Percentiles rank a stretch among this genome's conserved stretches.
Conservation (phyloP, 2,888 invertebrate species). For the Agrilus cyanescens region DNA sequence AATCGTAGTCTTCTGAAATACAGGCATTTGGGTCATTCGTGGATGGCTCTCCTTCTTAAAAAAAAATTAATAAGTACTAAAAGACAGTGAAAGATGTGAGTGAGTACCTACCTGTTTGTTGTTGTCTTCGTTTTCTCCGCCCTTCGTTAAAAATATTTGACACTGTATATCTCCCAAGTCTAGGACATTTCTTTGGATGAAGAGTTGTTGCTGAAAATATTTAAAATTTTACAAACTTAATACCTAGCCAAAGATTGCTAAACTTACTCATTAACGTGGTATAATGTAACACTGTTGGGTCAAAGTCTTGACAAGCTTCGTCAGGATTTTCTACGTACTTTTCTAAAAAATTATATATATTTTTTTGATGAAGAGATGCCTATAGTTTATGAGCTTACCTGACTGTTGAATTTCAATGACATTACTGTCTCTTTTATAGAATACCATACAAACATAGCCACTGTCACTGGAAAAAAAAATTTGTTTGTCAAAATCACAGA, state of each 20-base stretch:
- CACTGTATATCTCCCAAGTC: conserved; percentile 54
- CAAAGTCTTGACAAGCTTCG: conserved; percentile 51
- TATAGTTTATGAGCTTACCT: conserved; percentile 24
- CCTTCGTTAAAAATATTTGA: conserved; percentile 18
- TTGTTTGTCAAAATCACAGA: too few species aligned
- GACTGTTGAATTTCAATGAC: conserved; percentile 65
- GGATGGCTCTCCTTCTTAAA: conserved; percentile 5
- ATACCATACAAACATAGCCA: conserved; percentile 66
- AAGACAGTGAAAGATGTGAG: neutral
- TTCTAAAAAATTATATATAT: conserved; percentile 19
- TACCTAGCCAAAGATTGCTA: conserved; percentile 4
- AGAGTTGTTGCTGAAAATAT: conserved; percentile 46
- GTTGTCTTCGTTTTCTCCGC: conserved; percentile 40
- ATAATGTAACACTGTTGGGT: conserved; percentile 40
- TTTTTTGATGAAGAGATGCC: neutral
- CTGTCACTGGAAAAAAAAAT: conserved; percentile 51
- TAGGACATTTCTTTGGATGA: conserved; percentile 53
- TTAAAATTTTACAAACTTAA: conserved; percentile 3
- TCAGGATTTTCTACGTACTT: conserved; percentile 45
- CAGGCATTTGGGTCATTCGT: conserved; percentile 26
- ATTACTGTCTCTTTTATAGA: conserved; percentile 55
- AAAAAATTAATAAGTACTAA: neutral
- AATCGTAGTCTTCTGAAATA: conserved; percentile 41
- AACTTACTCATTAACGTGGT: conserved; percentile 57
- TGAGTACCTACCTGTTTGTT: conserved; percentile 25